These are phyloP conservation scores for Poecilobothrus nobilitatus DNA, from an alignment of 2,888 invertebrate species.

Conservation along the genomic window DNA sequence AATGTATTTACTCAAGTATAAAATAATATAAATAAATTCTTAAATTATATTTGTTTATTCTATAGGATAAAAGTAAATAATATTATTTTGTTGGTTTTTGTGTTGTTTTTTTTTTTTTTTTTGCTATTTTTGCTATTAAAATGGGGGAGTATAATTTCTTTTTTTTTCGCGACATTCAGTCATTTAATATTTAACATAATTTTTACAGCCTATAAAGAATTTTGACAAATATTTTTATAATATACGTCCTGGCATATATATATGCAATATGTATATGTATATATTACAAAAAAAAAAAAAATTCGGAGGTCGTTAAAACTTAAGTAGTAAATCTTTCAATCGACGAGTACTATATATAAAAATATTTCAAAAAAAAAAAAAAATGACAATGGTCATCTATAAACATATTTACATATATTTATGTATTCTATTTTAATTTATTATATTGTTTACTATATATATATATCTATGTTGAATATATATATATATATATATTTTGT, in stretches of 20 bases:
- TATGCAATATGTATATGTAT: too few species aligned
- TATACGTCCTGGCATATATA: background rate
- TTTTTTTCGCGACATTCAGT: background rate
- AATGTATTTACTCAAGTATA: background rate
- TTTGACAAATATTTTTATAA: too few species aligned
- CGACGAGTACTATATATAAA: background rate
- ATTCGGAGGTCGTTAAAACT: background rate
- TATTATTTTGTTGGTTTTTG: background rate
- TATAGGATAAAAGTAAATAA: background rate
- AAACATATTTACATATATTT: too few species aligned
- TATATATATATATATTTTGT: too few species aligned
- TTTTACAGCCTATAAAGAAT: background rate
- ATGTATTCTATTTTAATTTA: too few species aligned
- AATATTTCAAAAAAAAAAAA: background rate
- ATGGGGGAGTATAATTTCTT: too few species aligned
- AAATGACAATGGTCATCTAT: background rate
- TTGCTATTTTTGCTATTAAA: too few species aligned
- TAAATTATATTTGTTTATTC: slow-evolving; percentile 2
- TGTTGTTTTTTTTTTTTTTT: background rate
- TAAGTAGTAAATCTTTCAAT: slow-evolving; percentile 6
- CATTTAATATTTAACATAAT: background rate
- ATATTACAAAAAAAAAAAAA: background rate
- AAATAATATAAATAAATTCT: slow-evolving; percentile 1
- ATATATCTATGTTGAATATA: too few species aligned
- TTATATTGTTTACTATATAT: too few species aligned